Conservation (phyloP, 2,113 vertebrate species). For the Stegastes partitus region DNA sequence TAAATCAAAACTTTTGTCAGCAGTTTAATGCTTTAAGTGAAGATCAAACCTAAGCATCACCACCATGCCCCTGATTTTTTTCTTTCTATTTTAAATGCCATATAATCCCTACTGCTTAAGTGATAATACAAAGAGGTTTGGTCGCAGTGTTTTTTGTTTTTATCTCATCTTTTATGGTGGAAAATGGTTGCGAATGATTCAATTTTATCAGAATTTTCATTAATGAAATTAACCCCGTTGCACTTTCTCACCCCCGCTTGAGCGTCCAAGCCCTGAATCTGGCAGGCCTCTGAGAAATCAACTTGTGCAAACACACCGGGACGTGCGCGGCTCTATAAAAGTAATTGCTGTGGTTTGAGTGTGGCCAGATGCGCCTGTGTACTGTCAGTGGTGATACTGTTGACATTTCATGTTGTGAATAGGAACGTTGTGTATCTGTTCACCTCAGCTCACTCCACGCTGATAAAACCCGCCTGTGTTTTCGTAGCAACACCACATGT, state of each 20-base stretch:
- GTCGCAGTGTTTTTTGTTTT: too few species aligned
- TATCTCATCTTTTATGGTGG: too few species aligned
- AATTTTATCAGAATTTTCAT: not conserved
- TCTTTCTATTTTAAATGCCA: too few species aligned
- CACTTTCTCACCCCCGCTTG: not conserved
- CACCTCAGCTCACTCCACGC: conserved; percentile 25
- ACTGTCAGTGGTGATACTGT: conserved; percentile 55
- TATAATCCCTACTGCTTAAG: too few species aligned
- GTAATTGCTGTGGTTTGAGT: conserved; percentile 57
- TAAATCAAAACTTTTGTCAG: too few species aligned
- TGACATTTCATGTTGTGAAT: conserved; percentile 71
- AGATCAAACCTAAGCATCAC: too few species aligned
- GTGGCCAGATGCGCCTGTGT: conserved; percentile 67
- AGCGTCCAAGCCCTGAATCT: not conserved
- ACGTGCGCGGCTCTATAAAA: conserved; percentile 53
- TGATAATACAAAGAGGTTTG: too few species aligned
- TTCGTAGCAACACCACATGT: conserved; percentile 30
- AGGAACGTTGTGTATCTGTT: conserved; percentile 58
- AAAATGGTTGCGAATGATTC: too few species aligned
- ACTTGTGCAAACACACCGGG: conserved; percentile 1
- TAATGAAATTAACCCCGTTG: not conserved
- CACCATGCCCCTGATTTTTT: too few species aligned
- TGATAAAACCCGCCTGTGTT: conserved; percentile 48
- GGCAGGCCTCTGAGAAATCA: conserved; percentile 7
- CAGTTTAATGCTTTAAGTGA: too few species aligned